Evolutionary conservation across 2,888 invertebrate species (phyloP), one percentile per base, ranked within the genome.

Genomic region (Agrilus biguttatus): DNA sequence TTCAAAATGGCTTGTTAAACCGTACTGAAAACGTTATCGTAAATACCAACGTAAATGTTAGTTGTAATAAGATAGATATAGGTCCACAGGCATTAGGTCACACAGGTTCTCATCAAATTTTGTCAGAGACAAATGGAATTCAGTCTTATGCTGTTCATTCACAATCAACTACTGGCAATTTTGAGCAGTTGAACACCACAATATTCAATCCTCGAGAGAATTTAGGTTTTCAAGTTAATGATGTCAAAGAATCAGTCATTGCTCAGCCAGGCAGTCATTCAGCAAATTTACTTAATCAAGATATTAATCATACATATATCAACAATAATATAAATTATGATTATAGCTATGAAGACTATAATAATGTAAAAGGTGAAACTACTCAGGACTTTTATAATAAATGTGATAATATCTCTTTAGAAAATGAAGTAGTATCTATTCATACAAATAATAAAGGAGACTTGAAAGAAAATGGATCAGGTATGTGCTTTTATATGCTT

Each of bases 311-410:
- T 10, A 28, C 10, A 3, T 28, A 8, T 10, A 21, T 43, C 14
- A 43, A 39, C 10, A 36, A 36, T 23, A 39, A 36, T 39, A 34
- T 28, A 39, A 43, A 39, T 32, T 43, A 36, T 21, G 36, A 33
- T 37, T 12, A 19, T 14, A 33, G 35, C 4, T 32, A 19, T 33
- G 39, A 43, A 12, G 19, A 14, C n/a, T 43, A 36, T 10, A 39
- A 32, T 4, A 43, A 43, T 21, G 28, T 32, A 6, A 39, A 43
- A 36, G 2, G 39, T 35, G 43, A 39, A 36, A 39, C 39, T 8
- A 39, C 43, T 5, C 39, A 36, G 34, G 43, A 36, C n/a, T 43
- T 39, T 32, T 36, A 35, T 4, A 39, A 19, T 23, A 10, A 33
- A 17, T 28, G 14, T 14, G 17, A 13, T n/a, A 42, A 37, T 33